Conservation (phyloP, 2,113 vertebrate species). For the Pterophyllum scalare region DNA sequence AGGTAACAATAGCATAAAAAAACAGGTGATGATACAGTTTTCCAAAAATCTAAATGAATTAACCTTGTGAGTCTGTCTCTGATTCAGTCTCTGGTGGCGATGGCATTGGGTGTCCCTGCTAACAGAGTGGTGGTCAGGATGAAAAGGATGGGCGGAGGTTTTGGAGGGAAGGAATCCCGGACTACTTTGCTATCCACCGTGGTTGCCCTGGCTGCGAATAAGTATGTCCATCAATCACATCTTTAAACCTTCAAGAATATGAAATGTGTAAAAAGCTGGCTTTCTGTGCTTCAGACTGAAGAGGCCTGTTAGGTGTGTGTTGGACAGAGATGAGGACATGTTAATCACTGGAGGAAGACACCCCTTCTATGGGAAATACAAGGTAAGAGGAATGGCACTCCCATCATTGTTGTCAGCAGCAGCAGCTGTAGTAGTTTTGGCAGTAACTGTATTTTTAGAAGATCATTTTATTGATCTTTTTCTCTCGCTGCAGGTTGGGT, state of each 20-base stretch:
- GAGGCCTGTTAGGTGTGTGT: conserved; percentile 90
- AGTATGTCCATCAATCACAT: conserved; percentile 73
- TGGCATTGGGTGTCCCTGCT: conserved; percentile 86
- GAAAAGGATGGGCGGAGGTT: conserved; percentile 96
- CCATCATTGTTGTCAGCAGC: neutral
- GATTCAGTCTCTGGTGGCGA: conserved; percentile 82
- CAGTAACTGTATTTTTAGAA: neutral
- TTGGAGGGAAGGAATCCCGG: conserved; percentile 95
- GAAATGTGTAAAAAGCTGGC: neutral
- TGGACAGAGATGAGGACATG: conserved; percentile 98
- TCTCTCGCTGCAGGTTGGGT: conserved; percentile 87
- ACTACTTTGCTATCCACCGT: conserved; percentile 84
- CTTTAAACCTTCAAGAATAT: neutral
- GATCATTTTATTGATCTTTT: neutral
- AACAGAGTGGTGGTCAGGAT: conserved; percentile 90
- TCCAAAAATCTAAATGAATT: neutral
- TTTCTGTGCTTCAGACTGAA: conserved; percentile 79
- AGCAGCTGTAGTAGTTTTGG: neutral
- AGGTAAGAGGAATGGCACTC: conserved; percentile 76
- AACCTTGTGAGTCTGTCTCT: neutral
- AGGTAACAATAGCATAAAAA: conserved; percentile 22
- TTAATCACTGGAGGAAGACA: conserved; percentile 92
- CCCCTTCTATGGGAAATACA: conserved; percentile 91
- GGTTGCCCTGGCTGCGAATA: conserved; percentile 90
- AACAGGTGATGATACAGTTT: neutral